Evolutionary conservation across 2,888 invertebrate genomes (phyloP).

Genomic region (Osmoderma eremita): DNA sequence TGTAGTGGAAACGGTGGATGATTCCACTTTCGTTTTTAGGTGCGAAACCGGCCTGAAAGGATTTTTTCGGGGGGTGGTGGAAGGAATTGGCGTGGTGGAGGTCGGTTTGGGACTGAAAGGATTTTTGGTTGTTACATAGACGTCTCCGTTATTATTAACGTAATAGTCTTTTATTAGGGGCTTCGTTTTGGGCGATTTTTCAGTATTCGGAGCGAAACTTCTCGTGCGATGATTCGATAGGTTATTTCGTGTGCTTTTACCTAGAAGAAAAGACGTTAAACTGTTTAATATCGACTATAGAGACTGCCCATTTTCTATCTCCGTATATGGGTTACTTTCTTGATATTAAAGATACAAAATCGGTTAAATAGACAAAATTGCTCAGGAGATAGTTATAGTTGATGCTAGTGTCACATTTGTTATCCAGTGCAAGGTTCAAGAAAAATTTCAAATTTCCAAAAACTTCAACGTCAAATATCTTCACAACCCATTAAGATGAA

Average conservation of each 20-base stretch:
- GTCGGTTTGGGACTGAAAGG: conserved; percentile 54
- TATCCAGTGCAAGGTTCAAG: too few relatives aligned
- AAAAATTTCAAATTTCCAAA: too few relatives aligned
- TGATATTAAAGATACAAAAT: too few relatives aligned
- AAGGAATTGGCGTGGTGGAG: conserved; percentile 51
- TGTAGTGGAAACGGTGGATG: conserved; percentile 49
- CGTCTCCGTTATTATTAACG: conserved; percentile 59
- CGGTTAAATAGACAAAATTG: too few relatives aligned
- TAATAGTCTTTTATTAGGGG: conserved; percentile 57
- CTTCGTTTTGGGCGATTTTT: conserved; percentile 50
- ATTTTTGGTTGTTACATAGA: conserved; percentile 54
- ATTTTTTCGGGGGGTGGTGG: conserved; percentile 54
- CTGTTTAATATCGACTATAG: too few relatives aligned
- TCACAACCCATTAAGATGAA: too few relatives aligned
- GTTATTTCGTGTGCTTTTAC: conserved; percentile 40
- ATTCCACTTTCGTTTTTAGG: conserved; percentile 51
- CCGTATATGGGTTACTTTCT: too few relatives aligned
- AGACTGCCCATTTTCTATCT: too few relatives aligned
- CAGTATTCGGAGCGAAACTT: conserved; percentile 57
- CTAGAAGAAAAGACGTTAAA: not conserved
- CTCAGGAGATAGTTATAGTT: too few relatives aligned
- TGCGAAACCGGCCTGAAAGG: conserved; percentile 51
- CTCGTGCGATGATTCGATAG: conserved; percentile 58
- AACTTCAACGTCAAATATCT: too few relatives aligned
- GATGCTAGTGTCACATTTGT: too few relatives aligned